A percentile compares a stretch with the other conserved stretches of the same genome.
These are phyloP conservation scores for Caenorhabditis sp. DNA, from an alignment of 2,888 invertebrate genomes.

Conservation along the genomic window DNA sequence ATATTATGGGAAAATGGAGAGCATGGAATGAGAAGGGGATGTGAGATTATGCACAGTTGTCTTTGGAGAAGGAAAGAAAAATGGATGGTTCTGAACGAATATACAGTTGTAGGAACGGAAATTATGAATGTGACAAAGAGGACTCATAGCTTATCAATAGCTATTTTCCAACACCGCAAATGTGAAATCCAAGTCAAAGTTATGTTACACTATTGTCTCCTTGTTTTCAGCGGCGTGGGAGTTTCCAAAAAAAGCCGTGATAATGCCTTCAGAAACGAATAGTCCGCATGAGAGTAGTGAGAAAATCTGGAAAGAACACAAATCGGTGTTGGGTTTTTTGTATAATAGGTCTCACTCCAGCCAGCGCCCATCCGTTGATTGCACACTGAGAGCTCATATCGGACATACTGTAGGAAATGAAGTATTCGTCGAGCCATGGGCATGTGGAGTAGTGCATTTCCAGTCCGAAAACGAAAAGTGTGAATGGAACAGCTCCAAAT, in stretches of 20 bases:
- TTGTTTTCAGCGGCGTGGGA: conserved; percentile 66
- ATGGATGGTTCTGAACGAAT: background rate
- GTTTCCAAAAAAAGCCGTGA: conserved; percentile 79
- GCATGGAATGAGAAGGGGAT: conserved; percentile 12
- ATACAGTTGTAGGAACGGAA: background rate
- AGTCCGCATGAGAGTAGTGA: conserved; percentile 81
- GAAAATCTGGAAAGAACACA: conserved; percentile 75
- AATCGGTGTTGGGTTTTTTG: background rate
- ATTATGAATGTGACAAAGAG: background rate
- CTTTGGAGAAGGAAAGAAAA: conserved; percentile 4
- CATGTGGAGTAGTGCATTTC: conserved; percentile 83
- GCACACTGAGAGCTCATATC: conserved; percentile 80
- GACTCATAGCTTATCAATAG: conserved; percentile 16
- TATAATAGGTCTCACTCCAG: conserved; percentile 72
- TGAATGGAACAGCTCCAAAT: conserved; percentile 80
- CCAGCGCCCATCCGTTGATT: conserved; percentile 82
- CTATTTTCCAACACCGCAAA: conserved; percentile 2
- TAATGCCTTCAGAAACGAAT: conserved; percentile 81
- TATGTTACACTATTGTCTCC: conserved; percentile 64
- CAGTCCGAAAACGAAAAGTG: conserved; percentile 80
- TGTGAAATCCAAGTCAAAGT: background rate
- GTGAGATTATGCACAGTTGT: background rate
- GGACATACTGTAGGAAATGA: conserved; percentile 61
- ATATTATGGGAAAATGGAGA: background rate
- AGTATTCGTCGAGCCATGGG: conserved; percentile 81